Conservation (phyloP, 2,113 vertebrate species). For the Melospiza georgiana region DNA sequence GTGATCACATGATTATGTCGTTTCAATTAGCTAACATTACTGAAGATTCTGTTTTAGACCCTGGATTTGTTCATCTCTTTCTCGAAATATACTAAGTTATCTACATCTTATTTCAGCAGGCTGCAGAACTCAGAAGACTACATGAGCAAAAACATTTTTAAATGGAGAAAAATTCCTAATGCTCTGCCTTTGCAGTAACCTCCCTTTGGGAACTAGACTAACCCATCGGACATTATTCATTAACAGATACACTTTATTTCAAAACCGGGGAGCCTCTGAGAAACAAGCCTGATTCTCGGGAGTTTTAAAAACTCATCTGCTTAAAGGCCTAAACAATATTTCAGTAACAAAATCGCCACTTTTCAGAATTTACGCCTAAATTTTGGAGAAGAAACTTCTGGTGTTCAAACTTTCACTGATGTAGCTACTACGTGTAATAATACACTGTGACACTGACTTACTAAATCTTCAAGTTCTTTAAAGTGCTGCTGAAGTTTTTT, state of each 20-base stretch:
- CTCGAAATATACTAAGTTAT: not conserved
- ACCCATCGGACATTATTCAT: not conserved
- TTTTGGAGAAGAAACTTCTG: not conserved
- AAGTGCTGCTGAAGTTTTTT: not conserved
- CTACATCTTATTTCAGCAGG: not conserved
- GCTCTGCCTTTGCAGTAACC: not conserved
- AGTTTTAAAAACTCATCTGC: not conserved
- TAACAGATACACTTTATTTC: not conserved
- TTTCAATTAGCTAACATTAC: not conserved
- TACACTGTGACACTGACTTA: not conserved
- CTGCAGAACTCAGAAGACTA: not conserved
- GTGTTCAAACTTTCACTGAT: not conserved
- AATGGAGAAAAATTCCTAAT: not conserved
- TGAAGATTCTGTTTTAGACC: not conserved
- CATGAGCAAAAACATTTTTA: not conserved
- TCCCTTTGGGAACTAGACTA: not conserved
- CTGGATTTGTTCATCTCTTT: not conserved
- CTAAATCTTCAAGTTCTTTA: not conserved
- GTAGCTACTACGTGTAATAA: not conserved
- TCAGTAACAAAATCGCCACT: not conserved
- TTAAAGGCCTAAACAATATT: not conserved
- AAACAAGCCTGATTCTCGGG: fast-evolving
- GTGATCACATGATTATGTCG: not conserved
- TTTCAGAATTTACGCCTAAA: not conserved
- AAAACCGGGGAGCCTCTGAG: not conserved